A percentile compares a stretch with the other conserved stretches of the same genome.
phyloP scores from a whole-genome alignment of 2,888 invertebrate species.

The Sinodicranocentrus sp. region DNA sequence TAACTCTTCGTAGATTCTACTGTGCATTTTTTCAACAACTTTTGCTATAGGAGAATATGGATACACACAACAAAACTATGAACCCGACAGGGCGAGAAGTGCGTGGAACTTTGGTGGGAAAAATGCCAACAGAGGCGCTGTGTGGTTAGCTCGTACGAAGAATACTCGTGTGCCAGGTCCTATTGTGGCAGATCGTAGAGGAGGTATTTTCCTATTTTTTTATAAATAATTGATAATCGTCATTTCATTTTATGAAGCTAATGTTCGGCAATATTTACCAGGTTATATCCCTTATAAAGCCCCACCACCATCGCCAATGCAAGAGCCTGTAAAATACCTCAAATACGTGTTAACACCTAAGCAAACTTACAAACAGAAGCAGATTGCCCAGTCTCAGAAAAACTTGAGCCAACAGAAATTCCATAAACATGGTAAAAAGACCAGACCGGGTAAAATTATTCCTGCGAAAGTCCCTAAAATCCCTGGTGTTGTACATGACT shows the following conservation, averaged over 20 bases:
- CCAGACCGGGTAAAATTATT: not conserved
- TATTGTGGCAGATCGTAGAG: slow-evolving; percentile 20
- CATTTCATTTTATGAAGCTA: too few species aligned
- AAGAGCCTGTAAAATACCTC: not conserved
- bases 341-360: not conserved
- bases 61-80: not conserved
- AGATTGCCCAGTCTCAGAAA: too few species aligned
- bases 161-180: slow-evolving; percentile 45
- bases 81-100: slow-evolving; percentile 45
- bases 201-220: too few species aligned
- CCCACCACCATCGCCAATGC: not conserved
- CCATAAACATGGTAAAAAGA: too few species aligned
- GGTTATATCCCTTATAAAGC: too few species aligned
- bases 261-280: too few species aligned
- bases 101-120: slow-evolving; percentile 59
- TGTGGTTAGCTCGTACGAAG: not conserved
- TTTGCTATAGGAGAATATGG: not conserved
- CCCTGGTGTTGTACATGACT: not conserved
- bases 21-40: slow-evolving; percentile 14
- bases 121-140: too few species aligned
- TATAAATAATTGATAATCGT: too few species aligned
- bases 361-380: too few species aligned
- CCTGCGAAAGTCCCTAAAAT: not conserved
- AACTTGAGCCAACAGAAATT: too few species aligned
- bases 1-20: slow-evolving; percentile 7